phyloP scores from a whole-genome alignment of 1,140 invertebrate genomes.

The Cydia splendana region DNA sequence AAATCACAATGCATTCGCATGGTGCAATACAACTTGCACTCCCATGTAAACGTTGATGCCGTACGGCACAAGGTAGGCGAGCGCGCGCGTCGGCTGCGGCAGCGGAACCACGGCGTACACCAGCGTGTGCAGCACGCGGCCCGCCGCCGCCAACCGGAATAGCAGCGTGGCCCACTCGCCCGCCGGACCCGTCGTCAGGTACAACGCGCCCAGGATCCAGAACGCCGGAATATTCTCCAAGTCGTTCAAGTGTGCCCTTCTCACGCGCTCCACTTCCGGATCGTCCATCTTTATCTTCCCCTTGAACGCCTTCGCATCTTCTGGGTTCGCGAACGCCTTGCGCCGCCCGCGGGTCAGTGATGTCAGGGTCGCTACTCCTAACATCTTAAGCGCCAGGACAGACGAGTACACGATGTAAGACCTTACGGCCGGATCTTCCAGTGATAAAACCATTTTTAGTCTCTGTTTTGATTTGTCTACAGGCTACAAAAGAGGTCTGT shows the following conservation, averaged over 20 bases:
- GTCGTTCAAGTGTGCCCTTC: constrained; percentile 84
- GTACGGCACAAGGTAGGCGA: constrained; percentile 65
- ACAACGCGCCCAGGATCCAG: constrained; percentile 81
- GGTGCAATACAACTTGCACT: constrained; percentile 44
- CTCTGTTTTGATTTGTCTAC: constrained; percentile 22
- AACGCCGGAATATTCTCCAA: constrained; percentile 86
- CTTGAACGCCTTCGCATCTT: constrained; percentile 62
- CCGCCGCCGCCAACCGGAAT: constrained; percentile 80
- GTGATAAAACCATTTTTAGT: constrained; percentile 47
- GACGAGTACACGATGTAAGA: constrained; percentile 78
- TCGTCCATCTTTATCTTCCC: constrained; percentile 72
- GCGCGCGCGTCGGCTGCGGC: constrained; percentile 81
- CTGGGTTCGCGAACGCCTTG: constrained; percentile 66
- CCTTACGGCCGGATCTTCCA: constrained; percentile 70
- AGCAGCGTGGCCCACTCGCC: constrained; percentile 74
- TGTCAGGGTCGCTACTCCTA: constrained; percentile 78
- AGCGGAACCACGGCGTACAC: constrained; percentile 81
- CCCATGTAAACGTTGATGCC: constrained; percentile 52
- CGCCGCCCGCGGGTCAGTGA: constrained; percentile 68
- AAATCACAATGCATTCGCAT: constrained; percentile 45
- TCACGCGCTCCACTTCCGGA: constrained; percentile 74
- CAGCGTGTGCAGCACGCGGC: constrained; percentile 82
- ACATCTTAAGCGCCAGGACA: constrained; percentile 79
- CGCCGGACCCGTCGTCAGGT: constrained; percentile 81
- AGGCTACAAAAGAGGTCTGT: neutral